phyloP scores from a whole-genome alignment of 2,113 vertebrate genomes.

The Bubo bubo region DNA sequence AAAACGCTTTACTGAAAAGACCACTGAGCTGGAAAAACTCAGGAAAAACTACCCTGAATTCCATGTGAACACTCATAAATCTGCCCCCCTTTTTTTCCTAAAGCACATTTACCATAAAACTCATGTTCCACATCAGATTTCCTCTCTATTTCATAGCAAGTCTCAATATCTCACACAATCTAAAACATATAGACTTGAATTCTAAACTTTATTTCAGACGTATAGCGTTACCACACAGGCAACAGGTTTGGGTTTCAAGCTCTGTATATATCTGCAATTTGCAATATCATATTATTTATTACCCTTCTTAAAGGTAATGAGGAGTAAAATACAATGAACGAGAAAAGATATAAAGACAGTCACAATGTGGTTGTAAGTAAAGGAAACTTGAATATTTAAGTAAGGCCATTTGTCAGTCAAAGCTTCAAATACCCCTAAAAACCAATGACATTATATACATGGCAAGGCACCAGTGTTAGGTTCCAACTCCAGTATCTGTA shows the following conservation, averaged over 20 bases:
- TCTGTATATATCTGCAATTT: not conserved
- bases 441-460: not conserved
- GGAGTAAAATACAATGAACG: slow-evolving; percentile 47
- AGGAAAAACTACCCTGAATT: slow-evolving; percentile 75
- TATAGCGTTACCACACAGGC: not conserved
- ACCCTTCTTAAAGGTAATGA: slow-evolving; percentile 42
- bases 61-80: slow-evolving; percentile 75
- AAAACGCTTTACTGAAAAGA: slow-evolving; percentile 78
- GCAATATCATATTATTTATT: slow-evolving; percentile 26
- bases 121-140: slow-evolving; percentile 21
- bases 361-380: not conserved
- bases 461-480: not conserved
- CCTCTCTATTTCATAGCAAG: slow-evolving; percentile 10
- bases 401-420: not conserved
- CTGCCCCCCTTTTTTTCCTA: slow-evolving; percentile 25
- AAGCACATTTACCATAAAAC: slow-evolving; percentile 51
- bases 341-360: not conserved
- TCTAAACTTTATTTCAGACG: slow-evolving; percentile 8
- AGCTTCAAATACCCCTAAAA: not conserved
- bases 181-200: not conserved
- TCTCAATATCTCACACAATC: slow-evolving; percentile 38
- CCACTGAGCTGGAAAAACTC: slow-evolving; percentile 76
- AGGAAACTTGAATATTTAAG: not conserved
- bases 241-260: not conserved
- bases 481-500: not conserved